Percentiles rank a stretch among this genome's conserved stretches.
Evolutionary conservation across 1,140 invertebrate genomes (phyloP).

Genomic region (Euwallacea similis): DNA sequence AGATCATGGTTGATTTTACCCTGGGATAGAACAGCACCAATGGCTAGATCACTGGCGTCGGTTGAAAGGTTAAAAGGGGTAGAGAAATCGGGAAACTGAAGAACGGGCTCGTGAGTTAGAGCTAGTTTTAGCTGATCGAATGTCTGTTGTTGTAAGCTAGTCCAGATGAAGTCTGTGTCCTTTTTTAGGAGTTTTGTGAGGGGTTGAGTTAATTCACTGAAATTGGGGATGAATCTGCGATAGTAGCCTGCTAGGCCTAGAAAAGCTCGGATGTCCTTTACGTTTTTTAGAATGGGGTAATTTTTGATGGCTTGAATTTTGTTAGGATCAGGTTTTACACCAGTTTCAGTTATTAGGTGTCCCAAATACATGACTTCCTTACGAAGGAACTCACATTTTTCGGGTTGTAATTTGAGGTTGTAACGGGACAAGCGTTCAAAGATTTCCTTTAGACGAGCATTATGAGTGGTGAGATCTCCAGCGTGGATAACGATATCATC

Average conservation of each 20-base stretch:
- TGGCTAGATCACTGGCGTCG: constrained; percentile 40
- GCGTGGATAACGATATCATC: constrained; percentile 44
- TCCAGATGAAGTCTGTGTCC: background rate
- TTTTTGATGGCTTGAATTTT: constrained; percentile 50
- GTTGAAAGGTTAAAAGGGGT: constrained; percentile 49
- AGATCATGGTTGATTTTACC: constrained; percentile 4
- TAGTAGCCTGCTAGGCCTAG: constrained; percentile 43
- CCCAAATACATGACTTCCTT: constrained; percentile 52
- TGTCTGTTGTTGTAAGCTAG: background rate
- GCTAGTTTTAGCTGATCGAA: constrained; percentile 30
- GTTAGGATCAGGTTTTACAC: constrained; percentile 50
- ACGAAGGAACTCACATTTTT: constrained; percentile 53
- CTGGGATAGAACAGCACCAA: constrained; percentile 30
- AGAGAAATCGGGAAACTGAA: constrained; percentile 48
- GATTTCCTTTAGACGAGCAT: constrained; percentile 43
- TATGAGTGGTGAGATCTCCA: constrained; percentile 24
- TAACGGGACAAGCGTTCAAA: constrained; percentile 45
- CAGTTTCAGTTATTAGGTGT: constrained; percentile 50
- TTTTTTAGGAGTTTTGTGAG: constrained; percentile 12
- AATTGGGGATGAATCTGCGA: constrained; percentile 37
- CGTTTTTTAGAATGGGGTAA: constrained; percentile 41
- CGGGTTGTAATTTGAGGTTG: constrained; percentile 54
- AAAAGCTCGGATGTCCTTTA: constrained; percentile 48
- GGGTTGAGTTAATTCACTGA: constrained; percentile 47
- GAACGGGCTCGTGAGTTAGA: constrained; percentile 9